A percentile compares a stretch with the other conserved stretches of the same genome.
phyloP scores from a whole-genome alignment of 2,797 vertebrate species.

The Botia almorhae region DNA sequence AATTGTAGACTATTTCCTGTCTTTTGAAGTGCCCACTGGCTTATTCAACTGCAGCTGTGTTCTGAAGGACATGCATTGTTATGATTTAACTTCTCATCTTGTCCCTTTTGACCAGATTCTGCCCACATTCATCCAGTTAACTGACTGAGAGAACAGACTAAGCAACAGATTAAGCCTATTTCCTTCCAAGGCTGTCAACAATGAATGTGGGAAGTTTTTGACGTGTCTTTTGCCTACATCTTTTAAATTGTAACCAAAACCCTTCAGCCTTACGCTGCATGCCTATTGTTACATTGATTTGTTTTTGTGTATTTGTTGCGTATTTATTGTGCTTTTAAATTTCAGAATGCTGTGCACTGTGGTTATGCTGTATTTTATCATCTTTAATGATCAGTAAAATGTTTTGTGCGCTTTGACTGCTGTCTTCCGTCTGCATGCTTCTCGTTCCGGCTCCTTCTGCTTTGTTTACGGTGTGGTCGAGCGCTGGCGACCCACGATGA shows the following conservation, averaged over 20 bases:
- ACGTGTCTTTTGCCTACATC: neutral
- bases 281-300: neutral
- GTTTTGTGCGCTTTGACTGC: conserved; percentile 3
- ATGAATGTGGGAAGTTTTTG: neutral
- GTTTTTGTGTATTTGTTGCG: neutral
- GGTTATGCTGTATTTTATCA: conserved; percentile 2
- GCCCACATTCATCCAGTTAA: neutral
- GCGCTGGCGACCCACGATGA: conserved; percentile 80
- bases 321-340: conserved; percentile 27
- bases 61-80: conserved; percentile 46
- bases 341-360: neutral
- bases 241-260: neutral
- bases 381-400: conserved; percentile 10
- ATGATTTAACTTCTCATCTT: conserved; percentile 39
- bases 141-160: neutral
- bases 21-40: conserved; percentile 30
- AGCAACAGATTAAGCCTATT: neutral
- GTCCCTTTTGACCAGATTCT: neutral
- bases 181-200: neutral
- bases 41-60: conserved; percentile 42
- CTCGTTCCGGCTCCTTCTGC: conserved; percentile 14
- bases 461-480: conserved; percentile 60
- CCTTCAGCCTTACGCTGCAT: neutral
- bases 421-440: neutral
- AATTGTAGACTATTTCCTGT: conserved; percentile 36